phyloP scores from a whole-genome alignment of 1,140 invertebrate genomes.

The Aphis gossypii region DNA sequence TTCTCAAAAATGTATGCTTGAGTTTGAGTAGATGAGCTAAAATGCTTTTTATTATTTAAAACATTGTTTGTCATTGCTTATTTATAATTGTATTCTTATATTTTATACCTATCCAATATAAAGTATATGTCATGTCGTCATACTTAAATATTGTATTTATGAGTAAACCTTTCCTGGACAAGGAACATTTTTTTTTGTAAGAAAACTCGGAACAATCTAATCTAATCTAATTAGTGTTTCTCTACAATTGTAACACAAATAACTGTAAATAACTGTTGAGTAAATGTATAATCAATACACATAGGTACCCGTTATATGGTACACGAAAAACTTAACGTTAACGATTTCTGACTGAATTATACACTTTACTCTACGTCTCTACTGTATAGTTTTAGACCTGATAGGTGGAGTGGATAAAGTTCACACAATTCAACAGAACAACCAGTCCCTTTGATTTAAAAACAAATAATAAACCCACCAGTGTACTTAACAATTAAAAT shows the following conservation, averaged over 20 bases:
- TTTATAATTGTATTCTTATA: no score
- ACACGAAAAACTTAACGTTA: background rate
- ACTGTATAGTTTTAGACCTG: background rate
- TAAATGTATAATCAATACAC: background rate
- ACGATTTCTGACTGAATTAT: background rate
- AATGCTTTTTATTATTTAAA: no score
- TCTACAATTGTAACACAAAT: background rate
- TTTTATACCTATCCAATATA: no score
- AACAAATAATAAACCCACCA: background rate
- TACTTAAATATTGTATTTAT: no score
- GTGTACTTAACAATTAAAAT: no score
- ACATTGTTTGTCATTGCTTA: no score
- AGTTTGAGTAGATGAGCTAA: no score
- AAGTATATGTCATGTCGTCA: no score
- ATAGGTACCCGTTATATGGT: background rate
- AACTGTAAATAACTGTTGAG: background rate
- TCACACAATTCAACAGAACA: background rate
- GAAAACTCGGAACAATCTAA: background rate
- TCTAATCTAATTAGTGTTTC: background rate
- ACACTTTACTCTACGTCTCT: background rate
- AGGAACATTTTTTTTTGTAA: no score
- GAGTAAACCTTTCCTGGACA: no score
- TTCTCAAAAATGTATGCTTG: no score
- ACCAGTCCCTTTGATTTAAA: background rate
- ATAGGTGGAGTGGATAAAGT: background rate